Percentiles rank a stretch among this genome's conserved stretches.
These are phyloP conservation scores for Macrotus californicus DNA, from an alignment of 2,113 vertebrate species.

Conservation along the genomic window DNA sequence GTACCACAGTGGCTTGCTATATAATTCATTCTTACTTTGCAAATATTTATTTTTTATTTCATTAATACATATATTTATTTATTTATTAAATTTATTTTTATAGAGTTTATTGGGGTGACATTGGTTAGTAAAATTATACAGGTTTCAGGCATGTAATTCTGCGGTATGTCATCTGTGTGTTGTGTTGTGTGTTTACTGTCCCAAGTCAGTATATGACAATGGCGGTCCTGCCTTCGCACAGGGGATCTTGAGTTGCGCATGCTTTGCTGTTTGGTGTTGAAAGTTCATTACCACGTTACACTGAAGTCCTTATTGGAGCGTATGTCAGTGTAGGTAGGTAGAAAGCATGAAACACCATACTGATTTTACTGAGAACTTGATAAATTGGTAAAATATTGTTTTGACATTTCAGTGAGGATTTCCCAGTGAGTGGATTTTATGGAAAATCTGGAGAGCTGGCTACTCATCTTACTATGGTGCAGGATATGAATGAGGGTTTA, in stretches of 20 bases:
- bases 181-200: no score
- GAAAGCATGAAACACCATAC: neutral
- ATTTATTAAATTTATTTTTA: no score
- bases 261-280: constrained; percentile 7
- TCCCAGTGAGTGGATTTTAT: neutral
- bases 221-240: neutral
- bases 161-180: no score
- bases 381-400: neutral
- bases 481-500: neutral
- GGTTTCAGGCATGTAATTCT: no score
- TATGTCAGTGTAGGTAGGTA: neutral
- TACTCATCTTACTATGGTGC: neutral
- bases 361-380: neutral
- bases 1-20: neutral
- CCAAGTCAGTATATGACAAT: neutral
- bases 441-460: neutral
- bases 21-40: neutral
- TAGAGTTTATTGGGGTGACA: no score
- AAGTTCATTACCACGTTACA: neutral
- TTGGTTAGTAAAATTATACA: no score
- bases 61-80: neutral
- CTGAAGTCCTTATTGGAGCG: neutral
- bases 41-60: neutral
- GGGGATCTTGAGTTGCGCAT: neutral
- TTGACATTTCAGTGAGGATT: neutral